These are phyloP conservation scores for Heterochromis multidens DNA, from an alignment of 2,113 vertebrate genomes.

Conservation along the genomic window DNA sequence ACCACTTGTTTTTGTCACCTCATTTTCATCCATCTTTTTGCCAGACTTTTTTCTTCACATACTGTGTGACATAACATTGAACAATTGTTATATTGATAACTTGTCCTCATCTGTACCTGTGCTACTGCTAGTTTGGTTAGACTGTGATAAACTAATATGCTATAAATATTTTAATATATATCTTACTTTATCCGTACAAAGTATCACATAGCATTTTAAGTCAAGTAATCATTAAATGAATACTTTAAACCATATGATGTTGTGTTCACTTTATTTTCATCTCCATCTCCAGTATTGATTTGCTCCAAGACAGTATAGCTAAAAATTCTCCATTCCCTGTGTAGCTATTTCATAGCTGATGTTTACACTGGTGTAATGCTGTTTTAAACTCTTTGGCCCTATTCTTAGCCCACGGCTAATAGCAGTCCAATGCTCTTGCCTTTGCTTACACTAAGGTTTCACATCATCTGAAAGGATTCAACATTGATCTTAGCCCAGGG, in stretches of 20 bases:
- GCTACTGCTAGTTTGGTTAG: background rate
- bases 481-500: constrained; percentile 44
- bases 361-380: constrained; percentile 4
- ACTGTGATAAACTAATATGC: background rate
- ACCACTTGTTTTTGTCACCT: background rate
- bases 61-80: background rate
- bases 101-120: background rate
- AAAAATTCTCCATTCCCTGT: background rate
- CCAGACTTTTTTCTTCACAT: background rate
- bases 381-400: constrained; percentile 14
- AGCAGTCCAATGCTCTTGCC: constrained; percentile 3
- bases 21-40: background rate
- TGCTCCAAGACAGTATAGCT: background rate
- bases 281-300: background rate
- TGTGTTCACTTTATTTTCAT: background rate
- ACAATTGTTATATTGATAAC: background rate
- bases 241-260: background rate
- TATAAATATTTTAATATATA: background rate
- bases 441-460: constrained; percentile 13
- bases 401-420: constrained; percentile 14
- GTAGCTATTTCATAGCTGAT: background rate
- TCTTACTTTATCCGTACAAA: background rate
- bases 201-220: background rate
- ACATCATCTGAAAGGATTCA: constrained; percentile 39
- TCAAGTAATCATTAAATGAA: background rate